A percentile compares a stretch with the other conserved stretches of the same genome.
These are phyloP conservation scores for Chrysodeixis includens DNA, from an alignment of 2,888 invertebrate genomes.

Conservation along the genomic window DNA sequence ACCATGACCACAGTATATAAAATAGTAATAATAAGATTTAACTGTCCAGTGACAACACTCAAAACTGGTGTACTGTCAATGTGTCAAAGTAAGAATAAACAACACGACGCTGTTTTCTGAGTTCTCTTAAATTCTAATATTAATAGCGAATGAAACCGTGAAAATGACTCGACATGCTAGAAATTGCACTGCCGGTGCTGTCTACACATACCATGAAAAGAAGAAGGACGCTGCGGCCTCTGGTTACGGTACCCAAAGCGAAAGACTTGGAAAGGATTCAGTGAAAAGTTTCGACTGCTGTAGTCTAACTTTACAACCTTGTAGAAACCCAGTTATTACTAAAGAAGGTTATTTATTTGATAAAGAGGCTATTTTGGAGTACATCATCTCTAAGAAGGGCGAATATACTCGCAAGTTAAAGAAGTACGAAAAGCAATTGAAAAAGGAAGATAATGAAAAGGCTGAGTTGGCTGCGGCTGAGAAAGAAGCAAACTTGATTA, in stretches of 20 bases:
- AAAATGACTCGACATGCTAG: slow-evolving; percentile 98
- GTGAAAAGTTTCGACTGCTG: slow-evolving; percentile 98
- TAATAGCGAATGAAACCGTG: not conserved
- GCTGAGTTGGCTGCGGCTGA: slow-evolving; percentile 92
- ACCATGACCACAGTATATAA: too few relatives aligned
- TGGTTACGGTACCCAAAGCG: slow-evolving; percentile 96
- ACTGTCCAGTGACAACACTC: not conserved
- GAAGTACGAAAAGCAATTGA: slow-evolving; percentile 96
- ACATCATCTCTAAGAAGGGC: slow-evolving; percentile 97
- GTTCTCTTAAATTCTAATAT: not conserved
- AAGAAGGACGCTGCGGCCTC: slow-evolving; percentile 98
- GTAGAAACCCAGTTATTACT: slow-evolving; percentile 95
- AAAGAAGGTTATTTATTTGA: slow-evolving; percentile 98
- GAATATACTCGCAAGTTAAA: slow-evolving; percentile 96
- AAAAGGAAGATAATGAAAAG: slow-evolving; percentile 92
- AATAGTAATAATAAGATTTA: too few relatives aligned
- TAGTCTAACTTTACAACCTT: slow-evolving; percentile 98
- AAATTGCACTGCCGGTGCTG: slow-evolving; percentile 99
- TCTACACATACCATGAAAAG: slow-evolving; percentile 99
- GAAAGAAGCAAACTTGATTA: slow-evolving; percentile 92
- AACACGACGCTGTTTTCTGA: not conserved
- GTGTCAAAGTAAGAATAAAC: not conserved
- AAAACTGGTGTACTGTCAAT: not conserved
- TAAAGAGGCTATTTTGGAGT: slow-evolving; percentile 98
- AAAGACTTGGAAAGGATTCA: slow-evolving; percentile 97